A percentile compares a stretch with the other conserved stretches of the same genome.
Evolutionary conservation across 2,113 vertebrate species (phyloP).

Genomic region (Ramphastos sulfuratus): DNA sequence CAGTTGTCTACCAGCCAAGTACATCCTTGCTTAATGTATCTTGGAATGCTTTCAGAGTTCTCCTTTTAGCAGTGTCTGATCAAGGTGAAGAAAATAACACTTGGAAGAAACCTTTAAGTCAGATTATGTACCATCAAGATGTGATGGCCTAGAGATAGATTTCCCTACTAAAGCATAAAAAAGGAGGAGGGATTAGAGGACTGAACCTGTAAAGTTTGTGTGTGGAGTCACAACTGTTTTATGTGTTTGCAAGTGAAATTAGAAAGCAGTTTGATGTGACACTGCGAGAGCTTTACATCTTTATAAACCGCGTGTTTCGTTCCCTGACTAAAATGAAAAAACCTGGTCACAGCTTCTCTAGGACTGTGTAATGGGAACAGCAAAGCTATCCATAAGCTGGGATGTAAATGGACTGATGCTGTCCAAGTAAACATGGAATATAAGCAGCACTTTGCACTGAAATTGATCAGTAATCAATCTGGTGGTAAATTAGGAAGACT

Average conservation of each 20-base stretch:
- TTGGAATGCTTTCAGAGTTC: not conserved
- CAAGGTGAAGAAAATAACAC: not conserved
- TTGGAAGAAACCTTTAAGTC: not conserved
- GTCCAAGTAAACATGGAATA: not conserved
- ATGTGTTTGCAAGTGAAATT: conserved; percentile 25
- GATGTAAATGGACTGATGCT: not conserved
- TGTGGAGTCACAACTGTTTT: not conserved
- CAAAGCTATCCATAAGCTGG: not conserved
- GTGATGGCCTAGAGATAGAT: not conserved
- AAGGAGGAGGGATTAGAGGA: not conserved
- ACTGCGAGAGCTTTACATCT: not conserved
- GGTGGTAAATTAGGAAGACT: not conserved
- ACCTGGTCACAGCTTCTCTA: not conserved
- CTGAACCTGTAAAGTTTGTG: not conserved
- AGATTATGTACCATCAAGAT: not conserved
- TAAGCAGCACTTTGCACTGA: not conserved
- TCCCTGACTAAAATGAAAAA: not conserved
- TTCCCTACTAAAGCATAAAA: not conserved
- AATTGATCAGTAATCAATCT: not conserved
- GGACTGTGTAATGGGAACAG: not conserved
- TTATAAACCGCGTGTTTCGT: conserved; percentile 19
- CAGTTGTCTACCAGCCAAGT: not conserved
- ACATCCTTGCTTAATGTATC: not conserved
- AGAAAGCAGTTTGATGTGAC: conserved; percentile 5
- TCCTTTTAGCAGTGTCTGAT: not conserved